phyloP scores from a whole-genome alignment of 2,888 invertebrate species.

The Tribolium freemani region DNA sequence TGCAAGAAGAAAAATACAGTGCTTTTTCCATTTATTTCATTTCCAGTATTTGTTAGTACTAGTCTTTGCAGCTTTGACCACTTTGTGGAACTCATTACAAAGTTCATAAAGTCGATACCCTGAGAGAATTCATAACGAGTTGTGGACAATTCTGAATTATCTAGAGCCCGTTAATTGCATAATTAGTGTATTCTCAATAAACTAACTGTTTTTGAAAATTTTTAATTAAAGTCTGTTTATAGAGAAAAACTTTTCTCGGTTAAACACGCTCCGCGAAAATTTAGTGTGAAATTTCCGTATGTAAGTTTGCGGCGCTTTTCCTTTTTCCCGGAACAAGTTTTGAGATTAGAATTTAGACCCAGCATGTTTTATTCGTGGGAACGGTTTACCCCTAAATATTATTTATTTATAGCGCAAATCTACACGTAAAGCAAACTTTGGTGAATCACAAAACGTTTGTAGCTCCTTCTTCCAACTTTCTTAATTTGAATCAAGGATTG shows the following conservation, averaged over 20 bases:
- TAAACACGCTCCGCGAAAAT: background rate
- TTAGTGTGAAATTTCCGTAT: constrained; percentile 7
- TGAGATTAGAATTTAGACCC: constrained; percentile 33
- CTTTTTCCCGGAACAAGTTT: constrained; percentile 29
- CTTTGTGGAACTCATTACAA: constrained; percentile 28
- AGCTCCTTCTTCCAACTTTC: constrained; percentile 7
- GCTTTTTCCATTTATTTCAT: background rate
- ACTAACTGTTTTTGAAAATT: background rate
- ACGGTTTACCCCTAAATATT: constrained; percentile 32
- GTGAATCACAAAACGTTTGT: constrained; percentile 35
- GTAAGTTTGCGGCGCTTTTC: constrained; percentile 16
- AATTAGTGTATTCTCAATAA: background rate
- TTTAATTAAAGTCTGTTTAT: background rate
- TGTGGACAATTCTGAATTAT: constrained; percentile 12
- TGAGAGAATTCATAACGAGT: constrained; percentile 27
- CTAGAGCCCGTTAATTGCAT: background rate
- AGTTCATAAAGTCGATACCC: constrained; percentile 34
- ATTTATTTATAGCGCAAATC: constrained; percentile 32
- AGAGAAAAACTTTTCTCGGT: background rate
- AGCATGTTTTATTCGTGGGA: constrained; percentile 23
- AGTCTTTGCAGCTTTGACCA: constrained; percentile 8
- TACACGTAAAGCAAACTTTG: constrained; percentile 34
- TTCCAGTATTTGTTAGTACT: background rate
- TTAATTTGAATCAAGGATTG: constrained; percentile 23
- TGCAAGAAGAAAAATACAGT: background rate